Conservation (phyloP, 2,888 invertebrate genomes). For the Argynnis bischoffii region DNA sequence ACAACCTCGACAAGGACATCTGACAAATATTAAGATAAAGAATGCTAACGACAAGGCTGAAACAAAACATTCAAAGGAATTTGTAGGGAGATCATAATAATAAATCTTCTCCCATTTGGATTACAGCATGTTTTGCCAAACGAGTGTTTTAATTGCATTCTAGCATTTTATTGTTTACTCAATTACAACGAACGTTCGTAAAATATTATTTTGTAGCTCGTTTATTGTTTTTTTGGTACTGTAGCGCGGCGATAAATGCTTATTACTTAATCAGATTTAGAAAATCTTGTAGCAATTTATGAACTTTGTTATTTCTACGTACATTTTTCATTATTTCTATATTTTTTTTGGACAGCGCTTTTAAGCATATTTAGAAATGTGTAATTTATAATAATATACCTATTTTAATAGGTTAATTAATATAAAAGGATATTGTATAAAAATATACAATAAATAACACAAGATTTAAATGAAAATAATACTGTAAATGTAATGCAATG, state of each 20-base stretch:
- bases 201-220: constrained; percentile 35
- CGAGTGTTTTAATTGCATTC: constrained; percentile 38
- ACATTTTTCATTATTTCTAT: no score
- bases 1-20: constrained; percentile 17
- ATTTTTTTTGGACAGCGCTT: no score
- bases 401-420: background rate
- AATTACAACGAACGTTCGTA: constrained; percentile 37
- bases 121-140: constrained; percentile 37
- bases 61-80: constrained; percentile 34
- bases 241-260: constrained; percentile 14
- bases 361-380: no score
- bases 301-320: background rate
- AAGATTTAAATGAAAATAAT: no score
- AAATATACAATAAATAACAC: no score
- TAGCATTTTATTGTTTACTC: constrained; percentile 36
- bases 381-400: no score
- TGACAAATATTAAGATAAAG: constrained; percentile 26
- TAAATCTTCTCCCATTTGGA: constrained; percentile 37
- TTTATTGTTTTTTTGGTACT: constrained; percentile 19
- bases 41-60: constrained; percentile 24
- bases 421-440: no score
- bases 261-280: constrained; percentile 14
- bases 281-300: constrained; percentile 6
- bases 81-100: constrained; percentile 34
- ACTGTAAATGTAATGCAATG: no score